Evolutionary conservation across 2,113 vertebrate genomes (phyloP).

Genomic region (Globicephala melas): DNA sequence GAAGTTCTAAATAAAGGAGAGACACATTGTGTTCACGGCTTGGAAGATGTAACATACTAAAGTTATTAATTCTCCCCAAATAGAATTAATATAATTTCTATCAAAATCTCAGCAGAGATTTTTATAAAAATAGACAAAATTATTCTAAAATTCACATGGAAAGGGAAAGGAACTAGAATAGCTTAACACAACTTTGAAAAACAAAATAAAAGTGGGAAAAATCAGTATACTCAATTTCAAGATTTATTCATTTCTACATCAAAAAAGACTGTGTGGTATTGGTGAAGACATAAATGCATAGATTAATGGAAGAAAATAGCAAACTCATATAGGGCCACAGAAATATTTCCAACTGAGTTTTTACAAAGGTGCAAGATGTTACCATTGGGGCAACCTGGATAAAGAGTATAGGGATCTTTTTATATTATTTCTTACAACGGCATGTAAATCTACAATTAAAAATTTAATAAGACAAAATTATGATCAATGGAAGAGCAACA

Average conservation of each 20-base stretch:
- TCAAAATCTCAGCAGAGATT: not conserved
- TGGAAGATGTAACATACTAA: not conserved
- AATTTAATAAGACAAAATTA: not conserved
- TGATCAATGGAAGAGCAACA: not conserved
- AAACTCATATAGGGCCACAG: not conserved
- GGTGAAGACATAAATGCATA: not conserved
- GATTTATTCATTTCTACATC: not conserved
- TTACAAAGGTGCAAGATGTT: not conserved
- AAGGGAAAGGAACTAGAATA: not conserved
- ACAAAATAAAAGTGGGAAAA: not conserved
- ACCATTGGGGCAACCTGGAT: not conserved
- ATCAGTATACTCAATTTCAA: not conserved
- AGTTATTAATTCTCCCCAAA: not conserved
- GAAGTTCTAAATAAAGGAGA: not conserved
- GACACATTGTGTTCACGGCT: not conserved
- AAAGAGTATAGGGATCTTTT: not conserved
- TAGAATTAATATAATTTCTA: not conserved
- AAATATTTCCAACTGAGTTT: not conserved
- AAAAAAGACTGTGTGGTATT: not conserved
- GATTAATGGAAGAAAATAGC: not conserved
- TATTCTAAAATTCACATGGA: not conserved
- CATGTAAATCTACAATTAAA: not conserved
- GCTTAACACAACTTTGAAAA: not conserved
- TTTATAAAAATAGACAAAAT: not conserved
- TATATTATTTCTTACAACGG: not conserved